Evolutionary conservation across 2,797 vertebrate species (phyloP), one percentile per base, ranked within the genome.

Genomic region (Ptychobarbus kaznakovi): DNA sequence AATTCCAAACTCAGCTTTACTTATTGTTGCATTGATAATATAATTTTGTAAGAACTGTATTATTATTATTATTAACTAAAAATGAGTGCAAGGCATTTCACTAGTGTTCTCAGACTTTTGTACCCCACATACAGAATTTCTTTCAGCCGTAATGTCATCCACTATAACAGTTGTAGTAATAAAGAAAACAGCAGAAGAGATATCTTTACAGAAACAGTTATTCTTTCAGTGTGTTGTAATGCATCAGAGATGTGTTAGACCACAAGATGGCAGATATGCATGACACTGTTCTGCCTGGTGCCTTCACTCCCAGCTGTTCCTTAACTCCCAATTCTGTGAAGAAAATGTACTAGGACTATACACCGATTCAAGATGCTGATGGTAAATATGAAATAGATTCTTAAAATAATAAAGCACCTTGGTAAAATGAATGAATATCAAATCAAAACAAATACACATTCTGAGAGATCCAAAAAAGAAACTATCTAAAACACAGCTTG

Each of bases 211-310:
- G 28, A 66, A 66, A 66, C 7, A 18, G 15, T 66, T 51, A 38
- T 16, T 68, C 20, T 51, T 80, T 68, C 18, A 16, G 8, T 25
- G 35, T 56, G n/a, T 72, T 72, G 13, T 69, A n/a, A 63, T 65
- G 8, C 20, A 38, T 75, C 56, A 49, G 25, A 74, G 25, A 70
- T 83, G 61, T 66, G n/a, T 77, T 20, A 77, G 58, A 84, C 73
- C 73, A 68, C 73, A 68, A 68, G 73, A 84, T 84, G 73, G 73
- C 82, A 84, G 73, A 84, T 46, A 46, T 74, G 81, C 32, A 53
- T 84, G 82, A 84, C 46, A 53, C 12, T 42, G 46, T 28, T 75
- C 13, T 49, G 56, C 32, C 20, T 51, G 38, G 80, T 81, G 46
- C 42, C 61, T 83, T 77, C 40, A 56, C 72, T 83, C 72, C 72